Base-by-base conservation (phyloP, 2,113 vertebrate species). In the Cottus gobio region DNA sequence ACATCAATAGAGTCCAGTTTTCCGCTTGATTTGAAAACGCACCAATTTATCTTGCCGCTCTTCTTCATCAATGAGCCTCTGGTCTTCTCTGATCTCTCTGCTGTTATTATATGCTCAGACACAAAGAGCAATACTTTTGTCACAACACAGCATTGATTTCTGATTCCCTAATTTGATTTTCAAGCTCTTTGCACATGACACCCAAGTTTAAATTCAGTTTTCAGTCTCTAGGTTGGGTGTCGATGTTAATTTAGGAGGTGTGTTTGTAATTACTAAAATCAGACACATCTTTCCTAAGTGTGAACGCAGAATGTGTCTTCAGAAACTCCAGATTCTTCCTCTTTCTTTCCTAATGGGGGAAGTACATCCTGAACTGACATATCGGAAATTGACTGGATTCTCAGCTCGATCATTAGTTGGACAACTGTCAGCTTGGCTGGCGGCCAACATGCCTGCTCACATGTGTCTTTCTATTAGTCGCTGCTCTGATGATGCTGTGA, bases 1-100 rank as follows among this genome's bases (percentile, higher is more conserved):
- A 70, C 11, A 73, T 93, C 86, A 91, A 83, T 84, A 85, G 67
- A 73, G 71, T 82, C 68, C 79, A 77, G 60, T 82, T 82, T 71
- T 85, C 36, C 83, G 76, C 84, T 76, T 81, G 60, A 87, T 77
- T 64, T 44, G 42, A 70, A 24, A 54, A 54, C 70, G 10, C 46
- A 52, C 24, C 39, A 20, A 58, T 57, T 18, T 74, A 15, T 62
- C 44, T 34, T 58, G 57, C 54, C 3, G 22, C 67, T 75, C 37
- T 64, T 57, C 65, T 57, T 73, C 24, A 42, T 63, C 54, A 10
- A 30, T 20, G 9, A 34, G 54, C 57, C 22, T 68, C 67, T 48
- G 67, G 15, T 65, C 16, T 12, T 63, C 57, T 74, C 56, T 46
- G 15, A 86, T 87, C 74, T 84, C 77, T 87, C 39, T 56, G 34